Evolutionary conservation across 2,888 invertebrate species (phyloP).

Genomic region (Heliconius cydno): DNA sequence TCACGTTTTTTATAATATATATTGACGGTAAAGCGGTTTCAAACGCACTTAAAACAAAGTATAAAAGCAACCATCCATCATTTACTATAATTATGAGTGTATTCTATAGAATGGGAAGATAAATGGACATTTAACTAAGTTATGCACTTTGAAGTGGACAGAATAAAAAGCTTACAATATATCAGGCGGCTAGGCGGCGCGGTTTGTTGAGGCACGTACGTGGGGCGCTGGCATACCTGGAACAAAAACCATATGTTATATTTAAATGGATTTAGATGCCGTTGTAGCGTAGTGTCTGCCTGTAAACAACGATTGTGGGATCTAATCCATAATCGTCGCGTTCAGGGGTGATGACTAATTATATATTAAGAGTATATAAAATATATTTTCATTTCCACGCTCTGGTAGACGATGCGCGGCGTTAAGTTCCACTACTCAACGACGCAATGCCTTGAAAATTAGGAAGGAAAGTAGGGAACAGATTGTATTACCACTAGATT

Average conservation of each 20-base stretch:
- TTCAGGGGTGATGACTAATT: too few species aligned
- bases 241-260: slow-evolving; percentile 47
- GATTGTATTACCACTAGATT: too few species aligned
- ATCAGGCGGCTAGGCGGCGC: slow-evolving; percentile 70
- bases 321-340: too few species aligned
- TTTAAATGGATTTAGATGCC: neutral
- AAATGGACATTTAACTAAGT: slow-evolving; percentile 12
- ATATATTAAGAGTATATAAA: too few species aligned
- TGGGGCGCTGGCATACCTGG: slow-evolving; percentile 62
- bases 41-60: slow-evolving; percentile 14
- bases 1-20: neutral
- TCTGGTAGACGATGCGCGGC: too few species aligned
- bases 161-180: slow-evolving; percentile 58
- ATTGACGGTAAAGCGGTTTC: neutral
- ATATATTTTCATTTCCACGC: too few species aligned
- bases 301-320: neutral
- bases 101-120: slow-evolving; percentile 8
- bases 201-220: slow-evolving; percentile 51
- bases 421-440: too few species aligned
- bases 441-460: too few species aligned
- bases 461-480: too few species aligned
- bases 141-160: slow-evolving; percentile 11
- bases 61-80: slow-evolving; percentile 20
- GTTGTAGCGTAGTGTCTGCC: neutral
- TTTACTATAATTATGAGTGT: slow-evolving; percentile 16